Percentiles rank a stretch among this genome's conserved stretches.
phyloP scores from a whole-genome alignment of 2,113 vertebrate genomes.

The Aspiorhynchus laticeps region DNA sequence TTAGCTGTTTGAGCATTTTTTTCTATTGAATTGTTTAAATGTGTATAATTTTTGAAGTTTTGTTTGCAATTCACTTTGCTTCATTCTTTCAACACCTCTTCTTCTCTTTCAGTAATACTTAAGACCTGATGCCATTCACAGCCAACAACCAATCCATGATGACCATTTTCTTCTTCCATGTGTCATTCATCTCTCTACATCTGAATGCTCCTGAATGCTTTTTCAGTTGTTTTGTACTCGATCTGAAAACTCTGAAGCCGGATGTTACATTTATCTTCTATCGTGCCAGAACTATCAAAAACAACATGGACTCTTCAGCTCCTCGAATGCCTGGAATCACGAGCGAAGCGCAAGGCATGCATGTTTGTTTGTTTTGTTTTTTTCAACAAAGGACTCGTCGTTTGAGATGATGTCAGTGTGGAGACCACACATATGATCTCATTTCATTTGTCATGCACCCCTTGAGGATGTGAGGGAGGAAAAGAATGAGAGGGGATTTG shows the following conservation, averaged over 20 bases:
- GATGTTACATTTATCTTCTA: slow-evolving; percentile 6
- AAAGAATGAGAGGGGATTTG: neutral
- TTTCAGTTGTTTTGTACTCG: slow-evolving; percentile 35
- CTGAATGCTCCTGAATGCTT: slow-evolving; percentile 25
- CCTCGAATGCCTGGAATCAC: slow-evolving; percentile 30
- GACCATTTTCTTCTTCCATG: slow-evolving; percentile 36
- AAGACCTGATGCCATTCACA: slow-evolving; percentile 66
- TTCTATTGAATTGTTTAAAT: neutral
- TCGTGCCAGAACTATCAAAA: slow-evolving; percentile 15
- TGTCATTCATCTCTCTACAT: slow-evolving; percentile 39
- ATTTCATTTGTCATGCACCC: slow-evolving; percentile 31
- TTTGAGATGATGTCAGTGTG: slow-evolving; percentile 49
- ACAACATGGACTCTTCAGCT: slow-evolving; percentile 27
- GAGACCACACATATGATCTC: slow-evolving; percentile 43
- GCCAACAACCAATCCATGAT: slow-evolving; percentile 36
- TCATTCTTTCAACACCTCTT: neutral
- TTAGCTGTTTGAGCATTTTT: neutral
- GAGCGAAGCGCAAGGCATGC: slow-evolving; percentile 40
- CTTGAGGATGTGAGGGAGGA: slow-evolving; percentile 18
- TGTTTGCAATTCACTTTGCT: neutral
- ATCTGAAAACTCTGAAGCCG: slow-evolving; percentile 29
- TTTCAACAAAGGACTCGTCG: slow-evolving; percentile 30
- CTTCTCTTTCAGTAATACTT: slow-evolving; percentile 67
- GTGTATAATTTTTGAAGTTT: neutral
- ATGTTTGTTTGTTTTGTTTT: slow-evolving; percentile 1